phyloP scores from a whole-genome alignment of 2,113 vertebrate genomes.

The Holacanthus passer region DNA sequence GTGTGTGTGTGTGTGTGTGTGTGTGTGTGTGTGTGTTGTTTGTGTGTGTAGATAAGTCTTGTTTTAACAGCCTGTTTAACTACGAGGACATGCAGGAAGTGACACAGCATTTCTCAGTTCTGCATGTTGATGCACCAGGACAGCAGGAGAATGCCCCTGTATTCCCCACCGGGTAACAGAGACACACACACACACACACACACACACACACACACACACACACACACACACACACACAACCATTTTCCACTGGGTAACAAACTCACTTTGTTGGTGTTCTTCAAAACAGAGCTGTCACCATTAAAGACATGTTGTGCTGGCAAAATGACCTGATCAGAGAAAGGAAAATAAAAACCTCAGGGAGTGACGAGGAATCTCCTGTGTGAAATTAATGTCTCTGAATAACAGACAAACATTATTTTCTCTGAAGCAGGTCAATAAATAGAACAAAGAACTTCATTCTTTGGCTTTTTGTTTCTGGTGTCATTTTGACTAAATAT shows the following conservation, averaged over 20 bases:
- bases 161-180: slow-evolving; percentile 91
- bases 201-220: not conserved
- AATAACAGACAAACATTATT: not conserved
- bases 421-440: not conserved
- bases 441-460: too few relatives aligned
- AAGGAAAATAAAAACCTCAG: not conserved
- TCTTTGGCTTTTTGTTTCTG: too few relatives aligned
- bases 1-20: slow-evolving; percentile 29
- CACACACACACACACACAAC: not conserved
- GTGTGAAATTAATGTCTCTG: not conserved
- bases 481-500: too few relatives aligned
- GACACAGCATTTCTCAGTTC: slow-evolving; percentile 95
- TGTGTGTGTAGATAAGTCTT: slow-evolving; percentile 67
- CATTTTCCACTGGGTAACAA: not conserved
- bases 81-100: slow-evolving; percentile 98
- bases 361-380: not conserved
- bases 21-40: slow-evolving; percentile 16
- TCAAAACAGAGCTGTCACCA: not conserved
- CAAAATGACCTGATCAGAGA: not conserved
- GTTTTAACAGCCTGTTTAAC: slow-evolving; percentile 84
- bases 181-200: slow-evolving; percentile 27
- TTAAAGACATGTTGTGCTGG: fast-evolving
- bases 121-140: slow-evolving; percentile 95
- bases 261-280: not conserved
- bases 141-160: slow-evolving; percentile 93